Evolutionary conservation across 2,797 vertebrate species (phyloP).

Genomic region (Cyclopterus lumpus): DNA sequence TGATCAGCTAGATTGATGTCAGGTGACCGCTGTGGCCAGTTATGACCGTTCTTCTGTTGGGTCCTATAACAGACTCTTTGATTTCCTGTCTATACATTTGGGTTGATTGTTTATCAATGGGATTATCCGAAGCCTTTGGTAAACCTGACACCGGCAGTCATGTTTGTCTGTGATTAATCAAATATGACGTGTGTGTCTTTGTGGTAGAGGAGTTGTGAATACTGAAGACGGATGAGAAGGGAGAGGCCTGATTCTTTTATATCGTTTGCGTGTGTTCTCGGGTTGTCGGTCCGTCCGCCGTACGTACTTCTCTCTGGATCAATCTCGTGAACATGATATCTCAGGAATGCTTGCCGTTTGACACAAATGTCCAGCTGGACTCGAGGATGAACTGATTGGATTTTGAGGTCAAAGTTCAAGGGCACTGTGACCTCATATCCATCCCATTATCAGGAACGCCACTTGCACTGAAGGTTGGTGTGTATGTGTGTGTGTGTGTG

Average conservation of each 20-base stretch:
- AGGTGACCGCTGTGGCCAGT: not conserved
- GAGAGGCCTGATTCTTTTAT: not conserved
- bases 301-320: too few relatives aligned
- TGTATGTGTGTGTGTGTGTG: too few relatives aligned
- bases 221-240: not conserved
- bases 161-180: not conserved
- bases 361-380: too few relatives aligned
- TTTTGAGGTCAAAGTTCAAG: not conserved
- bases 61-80: not conserved
- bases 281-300: too few relatives aligned
- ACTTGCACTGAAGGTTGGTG: too few relatives aligned
- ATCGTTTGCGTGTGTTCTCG: not conserved
- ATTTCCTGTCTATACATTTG: not conserved
- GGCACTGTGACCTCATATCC: not conserved
- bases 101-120: not conserved
- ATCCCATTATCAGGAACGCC: not conserved
- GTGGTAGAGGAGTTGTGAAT: constrained; percentile 1
- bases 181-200: not conserved
- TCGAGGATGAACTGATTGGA: not conserved
- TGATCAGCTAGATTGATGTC: not conserved
- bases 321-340: too few relatives aligned
- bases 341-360: too few relatives aligned
- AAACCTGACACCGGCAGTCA: not conserved
- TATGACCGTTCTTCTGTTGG: not conserved
- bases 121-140: constrained; percentile 5